Evolutionary conservation across 2,113 vertebrate species (phyloP).

Genomic region (Platysteira castanea): DNA sequence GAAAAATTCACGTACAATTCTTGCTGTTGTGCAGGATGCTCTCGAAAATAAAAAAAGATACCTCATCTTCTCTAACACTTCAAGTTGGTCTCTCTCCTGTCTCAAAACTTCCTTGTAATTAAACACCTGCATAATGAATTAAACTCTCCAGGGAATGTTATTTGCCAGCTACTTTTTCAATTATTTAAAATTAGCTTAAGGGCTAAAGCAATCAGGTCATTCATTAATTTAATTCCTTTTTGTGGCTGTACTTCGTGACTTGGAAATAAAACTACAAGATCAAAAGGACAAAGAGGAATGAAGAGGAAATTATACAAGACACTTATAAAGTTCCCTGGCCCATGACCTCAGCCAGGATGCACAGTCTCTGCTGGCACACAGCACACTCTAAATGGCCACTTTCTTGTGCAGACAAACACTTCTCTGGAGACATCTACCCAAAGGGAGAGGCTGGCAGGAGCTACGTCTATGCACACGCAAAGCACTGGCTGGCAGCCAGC

Average conservation of each 20-base stretch:
- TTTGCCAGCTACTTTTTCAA: conserved; percentile 27
- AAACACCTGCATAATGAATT: conserved; percentile 16
- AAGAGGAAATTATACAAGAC: not conserved
- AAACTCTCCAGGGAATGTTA: not conserved
- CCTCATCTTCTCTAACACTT: not conserved
- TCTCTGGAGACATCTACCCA: not conserved
- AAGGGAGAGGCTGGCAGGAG: not conserved
- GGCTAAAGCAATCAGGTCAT: conserved; percentile 36
- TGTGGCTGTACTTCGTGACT: not conserved
- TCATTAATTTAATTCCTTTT: conserved; percentile 32
- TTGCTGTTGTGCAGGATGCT: not conserved
- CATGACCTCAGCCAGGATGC: not conserved
- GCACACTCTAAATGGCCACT: not conserved
- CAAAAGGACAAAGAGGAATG: conserved; percentile 2
- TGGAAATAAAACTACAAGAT: not conserved
- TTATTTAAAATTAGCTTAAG: conserved; percentile 48
- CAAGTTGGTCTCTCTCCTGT: not conserved
- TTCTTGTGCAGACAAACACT: not conserved
- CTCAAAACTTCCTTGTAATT: not conserved
- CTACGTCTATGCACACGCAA: not conserved
- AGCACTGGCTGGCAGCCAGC: not conserved
- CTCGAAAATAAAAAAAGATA: not conserved
- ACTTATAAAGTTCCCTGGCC: not conserved
- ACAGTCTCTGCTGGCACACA: not conserved
- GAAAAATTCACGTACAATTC: not conserved